These are phyloP conservation scores for Semicossyphus pulcher DNA, from an alignment of 2,113 vertebrate species.

Conservation along the genomic window DNA sequence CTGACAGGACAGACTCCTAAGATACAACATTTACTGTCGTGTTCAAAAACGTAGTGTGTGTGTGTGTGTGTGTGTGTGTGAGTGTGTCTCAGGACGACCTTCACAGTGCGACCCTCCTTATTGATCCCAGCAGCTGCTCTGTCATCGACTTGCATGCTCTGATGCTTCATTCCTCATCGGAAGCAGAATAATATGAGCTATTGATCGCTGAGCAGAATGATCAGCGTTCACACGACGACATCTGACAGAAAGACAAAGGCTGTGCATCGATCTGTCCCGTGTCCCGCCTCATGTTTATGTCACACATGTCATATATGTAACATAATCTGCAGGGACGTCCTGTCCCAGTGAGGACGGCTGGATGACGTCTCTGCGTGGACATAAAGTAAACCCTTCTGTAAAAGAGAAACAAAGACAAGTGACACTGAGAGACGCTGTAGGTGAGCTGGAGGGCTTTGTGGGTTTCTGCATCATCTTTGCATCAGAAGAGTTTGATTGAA, in stretches of 20 bases:
- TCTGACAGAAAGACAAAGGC: constrained; percentile 25
- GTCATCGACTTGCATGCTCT: constrained; percentile 42
- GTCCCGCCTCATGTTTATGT: constrained; percentile 21
- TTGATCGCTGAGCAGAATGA: constrained; percentile 52
- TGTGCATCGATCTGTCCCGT: constrained; percentile 43
- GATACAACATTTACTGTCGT: no score
- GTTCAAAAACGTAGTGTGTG: background rate
- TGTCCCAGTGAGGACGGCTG: background rate
- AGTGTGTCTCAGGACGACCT: constrained; percentile 8
- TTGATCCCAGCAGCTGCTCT: constrained; percentile 62
- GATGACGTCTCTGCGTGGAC: no score
- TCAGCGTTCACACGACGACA: constrained; percentile 23
- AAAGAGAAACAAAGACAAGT: no score
- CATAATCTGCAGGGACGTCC: background rate
- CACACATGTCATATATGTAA: background rate
- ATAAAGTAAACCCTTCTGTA: no score
- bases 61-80: background rate
- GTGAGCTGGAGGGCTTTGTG: no score
- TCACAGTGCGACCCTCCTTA: constrained; percentile 7
- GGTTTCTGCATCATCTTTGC: no score
- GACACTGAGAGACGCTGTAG: no score
- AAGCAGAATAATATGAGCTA: constrained; percentile 32
- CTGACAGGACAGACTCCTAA: no score
- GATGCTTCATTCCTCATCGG: constrained; percentile 38
- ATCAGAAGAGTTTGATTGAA: no score